These are phyloP conservation scores for Galeopterus variegatus DNA, from an alignment of 2,113 vertebrate genomes.

Conservation along the genomic window DNA sequence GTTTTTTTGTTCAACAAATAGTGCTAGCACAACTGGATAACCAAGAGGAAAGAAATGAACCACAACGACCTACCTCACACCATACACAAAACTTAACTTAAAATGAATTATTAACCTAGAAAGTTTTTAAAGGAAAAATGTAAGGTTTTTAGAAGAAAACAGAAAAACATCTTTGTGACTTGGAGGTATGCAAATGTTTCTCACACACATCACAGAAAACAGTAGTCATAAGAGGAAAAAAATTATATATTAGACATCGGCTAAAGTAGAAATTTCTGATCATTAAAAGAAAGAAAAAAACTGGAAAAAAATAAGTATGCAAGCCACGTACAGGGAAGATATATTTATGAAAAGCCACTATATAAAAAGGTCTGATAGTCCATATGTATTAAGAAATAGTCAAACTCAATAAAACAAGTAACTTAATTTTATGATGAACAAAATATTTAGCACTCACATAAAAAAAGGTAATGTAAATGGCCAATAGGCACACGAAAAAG, in stretches of 20 bases:
- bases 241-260: not conserved
- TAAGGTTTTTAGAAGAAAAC: not conserved
- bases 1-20: not conserved
- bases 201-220: not conserved
- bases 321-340: not conserved
- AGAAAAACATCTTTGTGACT: not conserved
- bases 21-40: not conserved
- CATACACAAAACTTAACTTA: not conserved
- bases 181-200: not conserved
- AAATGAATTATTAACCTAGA: not conserved
- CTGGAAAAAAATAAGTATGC: not conserved
- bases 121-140: not conserved
- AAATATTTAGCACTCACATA: not conserved
- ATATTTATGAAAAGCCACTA: not conserved
- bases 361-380: not conserved
- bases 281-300: not conserved
- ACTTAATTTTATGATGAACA: not conserved
- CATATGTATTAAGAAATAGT: not conserved
- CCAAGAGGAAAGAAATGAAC: not conserved
- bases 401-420: not conserved
- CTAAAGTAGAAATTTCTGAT: constrained; percentile 6
- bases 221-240: not conserved
- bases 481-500: not conserved
- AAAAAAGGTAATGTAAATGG: not conserved
- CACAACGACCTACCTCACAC: not conserved